Percentiles rank a stretch among this genome's conserved stretches.
phyloP scores from a whole-genome alignment of 1,140 invertebrate species.

The Brachionus sp. region DNA sequence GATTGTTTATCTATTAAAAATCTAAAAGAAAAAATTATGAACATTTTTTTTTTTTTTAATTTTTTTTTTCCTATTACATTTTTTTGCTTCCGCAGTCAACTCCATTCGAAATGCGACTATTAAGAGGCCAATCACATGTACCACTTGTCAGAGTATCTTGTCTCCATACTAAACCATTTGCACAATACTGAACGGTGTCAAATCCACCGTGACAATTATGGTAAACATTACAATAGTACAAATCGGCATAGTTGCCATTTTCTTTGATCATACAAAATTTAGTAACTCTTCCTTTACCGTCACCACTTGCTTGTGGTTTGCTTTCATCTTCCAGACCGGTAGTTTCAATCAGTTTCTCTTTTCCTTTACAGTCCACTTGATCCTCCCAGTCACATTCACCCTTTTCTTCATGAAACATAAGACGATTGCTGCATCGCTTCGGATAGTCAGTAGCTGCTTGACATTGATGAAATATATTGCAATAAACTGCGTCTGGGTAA shows the following conservation, averaged over 20 bases:
- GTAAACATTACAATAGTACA: slow-evolving; percentile 46
- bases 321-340: slow-evolving; percentile 26
- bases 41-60: not conserved
- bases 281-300: slow-evolving; percentile 32
- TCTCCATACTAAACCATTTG: slow-evolving; percentile 44
- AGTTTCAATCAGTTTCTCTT: slow-evolving; percentile 45
- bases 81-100: slow-evolving; percentile 31
- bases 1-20: slow-evolving; percentile 45
- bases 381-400: slow-evolving; percentile 46
- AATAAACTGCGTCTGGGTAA: slow-evolving; percentile 44
- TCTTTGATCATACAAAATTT: slow-evolving; percentile 47
- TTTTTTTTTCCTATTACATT: not conserved
- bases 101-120: not conserved
- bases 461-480: slow-evolving; percentile 46
- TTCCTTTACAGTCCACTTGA: slow-evolving; percentile 45
- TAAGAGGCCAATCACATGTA: slow-evolving; percentile 42
- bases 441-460: slow-evolving; percentile 43
- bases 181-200: slow-evolving; percentile 46
- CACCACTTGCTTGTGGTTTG: not conserved
- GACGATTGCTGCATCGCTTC: slow-evolving; percentile 39
- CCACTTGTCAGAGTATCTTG: slow-evolving; percentile 27
- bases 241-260: slow-evolving; percentile 45
- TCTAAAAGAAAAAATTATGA: not conserved
- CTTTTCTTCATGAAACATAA: slow-evolving; percentile 43
- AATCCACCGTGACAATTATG: slow-evolving; percentile 46